Conservation (phyloP, 2,797 vertebrate genomes). For the Acanthiza pusilla region DNA sequence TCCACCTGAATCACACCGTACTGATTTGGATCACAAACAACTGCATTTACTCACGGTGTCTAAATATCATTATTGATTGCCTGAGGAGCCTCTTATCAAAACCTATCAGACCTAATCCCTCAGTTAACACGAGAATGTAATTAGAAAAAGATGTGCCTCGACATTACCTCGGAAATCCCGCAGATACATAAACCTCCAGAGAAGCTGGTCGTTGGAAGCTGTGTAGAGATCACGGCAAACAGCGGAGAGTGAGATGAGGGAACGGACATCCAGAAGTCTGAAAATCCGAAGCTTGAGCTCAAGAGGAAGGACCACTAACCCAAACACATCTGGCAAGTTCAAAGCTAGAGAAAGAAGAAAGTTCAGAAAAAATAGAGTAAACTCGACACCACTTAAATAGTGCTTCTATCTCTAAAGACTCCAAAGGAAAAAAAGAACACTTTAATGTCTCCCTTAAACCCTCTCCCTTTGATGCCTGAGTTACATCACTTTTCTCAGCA, state of each 20-base stretch:
- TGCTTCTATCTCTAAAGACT: background rate
- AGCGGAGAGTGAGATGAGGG: constrained; percentile 81
- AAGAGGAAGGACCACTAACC: constrained; percentile 84
- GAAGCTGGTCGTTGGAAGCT: constrained; percentile 79
- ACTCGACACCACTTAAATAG: background rate
- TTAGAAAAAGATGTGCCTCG: background rate
- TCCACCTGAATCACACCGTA: background rate
- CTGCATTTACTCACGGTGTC: background rate
- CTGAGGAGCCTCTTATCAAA: background rate
- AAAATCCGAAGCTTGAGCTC: constrained; percentile 90
- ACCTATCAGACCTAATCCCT: background rate
- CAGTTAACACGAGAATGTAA: background rate
- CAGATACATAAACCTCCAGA: constrained; percentile 89
- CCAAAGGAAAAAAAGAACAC: background rate
- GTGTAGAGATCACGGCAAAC: constrained; percentile 79
- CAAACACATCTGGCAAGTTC: constrained; percentile 89
- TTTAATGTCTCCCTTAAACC: background rate
- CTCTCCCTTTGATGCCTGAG: background rate
- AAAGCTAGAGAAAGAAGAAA: constrained; percentile 73
- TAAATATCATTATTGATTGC: background rate
- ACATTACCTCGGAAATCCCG: constrained; percentile 85
- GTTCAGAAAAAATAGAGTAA: background rate
- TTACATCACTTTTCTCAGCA: background rate
- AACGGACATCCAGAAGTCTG: constrained; percentile 83
- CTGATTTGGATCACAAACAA: background rate